A percentile compares a stretch with the other conserved stretches of the same genome.
Conservation (phyloP, 2,113 vertebrate genomes). For the Vidua chalybeata region DNA sequence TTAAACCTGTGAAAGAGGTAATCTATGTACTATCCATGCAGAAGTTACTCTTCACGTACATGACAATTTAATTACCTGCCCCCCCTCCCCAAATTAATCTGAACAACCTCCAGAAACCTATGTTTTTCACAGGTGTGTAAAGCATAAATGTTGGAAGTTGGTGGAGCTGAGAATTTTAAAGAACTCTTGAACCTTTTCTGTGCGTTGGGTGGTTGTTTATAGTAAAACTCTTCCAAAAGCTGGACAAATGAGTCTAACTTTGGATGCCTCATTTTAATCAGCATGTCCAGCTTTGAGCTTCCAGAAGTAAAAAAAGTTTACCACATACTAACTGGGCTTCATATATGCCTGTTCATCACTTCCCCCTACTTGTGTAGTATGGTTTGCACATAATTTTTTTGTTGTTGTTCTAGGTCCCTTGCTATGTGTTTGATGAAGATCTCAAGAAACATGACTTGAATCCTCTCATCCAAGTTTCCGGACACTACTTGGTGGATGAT, state of each 20-base stretch:
- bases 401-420: conserved; percentile 83
- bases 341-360: not conserved
- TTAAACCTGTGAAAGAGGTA: conserved; percentile 93
- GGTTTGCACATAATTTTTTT: not conserved
- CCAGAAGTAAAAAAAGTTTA: not conserved
- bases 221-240: not conserved
- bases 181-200: not conserved
- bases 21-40: not conserved
- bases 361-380: not conserved
- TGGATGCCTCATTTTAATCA: not conserved
- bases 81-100: not conserved
- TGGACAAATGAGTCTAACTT: not conserved
- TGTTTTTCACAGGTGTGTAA: not conserved
- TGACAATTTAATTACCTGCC: not conserved
- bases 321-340: not conserved
- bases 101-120: not conserved
- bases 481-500: conserved; percentile 89
- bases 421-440: conserved; percentile 84
- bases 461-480: conserved; percentile 85
- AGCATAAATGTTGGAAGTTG: not conserved
- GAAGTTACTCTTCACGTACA: not conserved
- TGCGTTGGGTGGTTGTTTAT: not conserved
- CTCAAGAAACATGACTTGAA: conserved; percentile 90
- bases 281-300: not conserved
- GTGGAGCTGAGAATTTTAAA: not conserved